Evolutionary conservation across 2,797 vertebrate species (phyloP), one percentile per base, ranked within the genome.

Genomic region (Trematomus bernacchii): DNA sequence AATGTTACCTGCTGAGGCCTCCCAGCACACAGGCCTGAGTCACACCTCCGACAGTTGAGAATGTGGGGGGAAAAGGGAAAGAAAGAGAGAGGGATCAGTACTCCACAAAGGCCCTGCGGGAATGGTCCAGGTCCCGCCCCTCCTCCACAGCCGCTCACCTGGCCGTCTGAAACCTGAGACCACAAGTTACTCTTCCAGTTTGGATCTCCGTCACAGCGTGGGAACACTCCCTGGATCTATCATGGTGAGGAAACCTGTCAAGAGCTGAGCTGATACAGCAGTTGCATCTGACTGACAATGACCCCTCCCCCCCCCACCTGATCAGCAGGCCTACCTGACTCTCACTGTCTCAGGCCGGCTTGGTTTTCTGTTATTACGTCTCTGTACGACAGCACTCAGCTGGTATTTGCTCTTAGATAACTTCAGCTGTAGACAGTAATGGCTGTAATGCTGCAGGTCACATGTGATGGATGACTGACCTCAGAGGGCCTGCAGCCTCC

Each of bases 121-220:
- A 52, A 12, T 6, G 12, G 6, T 5, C 61, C 69, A 2, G 3
- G 4, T 3, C n/a, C 23, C 27, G 0, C 70, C 82, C 76, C 68
- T 33, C 73, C 76, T 53, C 68, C 68, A 2, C 69, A 12, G 15
- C 19, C 42, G 59, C 60, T 81, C 85, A 86, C 83, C 86, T 80
- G 77, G n/a, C 44, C 3, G 37, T 50, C 66, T 63, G 83, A 85
- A 87, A 90, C 71, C 3, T 15, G 79, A 90, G 27, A 67, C 50
- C 0, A 3, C 46, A 46, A 81, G 68, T 83, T 73, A 61, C 82
- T 71, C 58, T 72, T 76, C 86, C 50, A 11, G 83, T 84, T 67
- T 73, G 58, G 55, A 65, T 51, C 10, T 58, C 50, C 6, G 21
- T 62, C 33, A 18, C 50, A 48, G 71, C 54, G 14, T 2, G n/a